These are phyloP conservation scores for Tipula vernalis DNA, from an alignment of 2,888 invertebrate species.

Conservation along the genomic window DNA sequence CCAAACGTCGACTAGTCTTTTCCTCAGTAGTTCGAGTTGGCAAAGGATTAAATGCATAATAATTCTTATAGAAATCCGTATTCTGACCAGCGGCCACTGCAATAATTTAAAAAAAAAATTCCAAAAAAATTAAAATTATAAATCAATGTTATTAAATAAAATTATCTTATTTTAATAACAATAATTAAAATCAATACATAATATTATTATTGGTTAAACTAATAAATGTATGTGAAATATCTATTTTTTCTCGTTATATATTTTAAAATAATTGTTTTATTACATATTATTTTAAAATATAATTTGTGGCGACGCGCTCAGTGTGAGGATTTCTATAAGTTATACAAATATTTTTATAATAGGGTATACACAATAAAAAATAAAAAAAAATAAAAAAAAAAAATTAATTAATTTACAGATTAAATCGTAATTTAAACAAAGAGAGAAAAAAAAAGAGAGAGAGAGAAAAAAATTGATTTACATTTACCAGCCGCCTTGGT, in stretches of 20 bases:
- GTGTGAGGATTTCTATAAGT: conserved; percentile 8
- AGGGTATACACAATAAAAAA: background rate
- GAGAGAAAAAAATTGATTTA: conserved; percentile 5
- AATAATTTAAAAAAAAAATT: conserved; percentile 35
- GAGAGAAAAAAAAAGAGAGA: background rate
- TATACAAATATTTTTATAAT: background rate
- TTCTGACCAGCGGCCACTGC: conserved; percentile 73
- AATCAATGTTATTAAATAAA: background rate
- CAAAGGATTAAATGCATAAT: conserved; percentile 54
- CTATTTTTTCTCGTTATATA: background rate
- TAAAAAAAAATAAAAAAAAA: background rate
- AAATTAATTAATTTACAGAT: background rate
- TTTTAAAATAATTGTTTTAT: background rate
- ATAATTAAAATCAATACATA: background rate
- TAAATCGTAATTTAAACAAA: background rate
- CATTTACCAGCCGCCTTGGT: conserved; percentile 74
- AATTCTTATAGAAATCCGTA: conserved; percentile 77
- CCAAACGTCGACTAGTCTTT: conserved; percentile 54
- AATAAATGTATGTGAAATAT: background rate
- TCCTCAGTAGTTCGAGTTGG: conserved; percentile 45
- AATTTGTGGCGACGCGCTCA: background rate
- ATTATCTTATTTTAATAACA: background rate
- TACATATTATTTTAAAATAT: background rate
- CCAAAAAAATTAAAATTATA: conserved; percentile 10
- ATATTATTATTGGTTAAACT: background rate